These are phyloP conservation scores for Sinelater perroti DNA, from an alignment of 2,888 invertebrate species.

Conservation along the genomic window DNA sequence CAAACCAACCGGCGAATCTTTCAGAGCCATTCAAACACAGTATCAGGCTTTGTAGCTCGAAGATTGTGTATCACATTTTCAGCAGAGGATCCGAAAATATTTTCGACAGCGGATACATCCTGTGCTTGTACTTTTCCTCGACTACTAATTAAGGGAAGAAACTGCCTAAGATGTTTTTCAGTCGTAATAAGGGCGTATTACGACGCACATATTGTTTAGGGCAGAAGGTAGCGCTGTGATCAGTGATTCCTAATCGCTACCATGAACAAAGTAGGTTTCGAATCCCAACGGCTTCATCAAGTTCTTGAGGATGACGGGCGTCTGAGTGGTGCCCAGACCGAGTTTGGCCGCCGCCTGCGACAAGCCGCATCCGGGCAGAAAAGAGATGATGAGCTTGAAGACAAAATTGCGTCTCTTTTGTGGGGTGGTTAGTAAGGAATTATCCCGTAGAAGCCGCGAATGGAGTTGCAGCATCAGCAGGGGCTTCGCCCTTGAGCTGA, in stretches of 20 bases:
- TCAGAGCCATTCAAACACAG: constrained; percentile 75
- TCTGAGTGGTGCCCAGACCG: constrained; percentile 68
- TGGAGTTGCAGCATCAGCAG: constrained; percentile 80
- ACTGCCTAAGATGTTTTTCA: constrained; percentile 37
- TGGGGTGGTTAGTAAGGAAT: constrained; percentile 71
- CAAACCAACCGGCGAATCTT: constrained; percentile 83
- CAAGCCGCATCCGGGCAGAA: constrained; percentile 64
- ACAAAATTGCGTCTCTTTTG: constrained; percentile 66
- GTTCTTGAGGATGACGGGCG: constrained; percentile 68
- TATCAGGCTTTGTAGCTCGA: constrained; percentile 91
- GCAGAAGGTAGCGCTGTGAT: constrained; percentile 70
- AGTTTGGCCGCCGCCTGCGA: constrained; percentile 66
- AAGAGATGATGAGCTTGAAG: constrained; percentile 71
- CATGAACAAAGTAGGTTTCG: constrained; percentile 74
- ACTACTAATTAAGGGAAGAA: constrained; percentile 50
- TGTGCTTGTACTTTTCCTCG: constrained; percentile 61
- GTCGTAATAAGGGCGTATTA: constrained; percentile 28
- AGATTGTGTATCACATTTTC: constrained; percentile 73
- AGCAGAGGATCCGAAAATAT: constrained; percentile 60
- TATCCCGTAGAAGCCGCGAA: constrained; percentile 81
- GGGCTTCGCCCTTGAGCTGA: constrained; percentile 63
- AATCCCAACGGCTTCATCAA: constrained; percentile 76
- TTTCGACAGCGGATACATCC: constrained; percentile 62
- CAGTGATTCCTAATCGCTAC: constrained; percentile 82
- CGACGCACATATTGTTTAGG: constrained; percentile 61